These are phyloP conservation scores for Calliphora vomitoria DNA, from an alignment of 2,888 invertebrate species.

Conservation along the genomic window DNA sequence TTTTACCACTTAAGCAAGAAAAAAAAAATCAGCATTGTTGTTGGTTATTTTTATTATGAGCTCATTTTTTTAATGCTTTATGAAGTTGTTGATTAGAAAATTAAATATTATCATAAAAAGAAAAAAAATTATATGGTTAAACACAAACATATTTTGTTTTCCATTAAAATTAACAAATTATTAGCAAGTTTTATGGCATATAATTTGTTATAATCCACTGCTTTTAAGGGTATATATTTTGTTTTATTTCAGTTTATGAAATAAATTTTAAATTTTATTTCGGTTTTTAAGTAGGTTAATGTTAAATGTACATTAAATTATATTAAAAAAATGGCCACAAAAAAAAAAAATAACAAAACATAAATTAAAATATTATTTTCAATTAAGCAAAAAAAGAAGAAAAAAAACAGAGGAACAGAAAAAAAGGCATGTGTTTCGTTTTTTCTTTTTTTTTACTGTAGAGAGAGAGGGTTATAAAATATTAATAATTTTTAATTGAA, in stretches of 20 bases:
- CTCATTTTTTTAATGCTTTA: slow-evolving; percentile 39
- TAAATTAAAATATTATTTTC: slow-evolving; percentile 54
- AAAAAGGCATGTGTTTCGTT: not conserved
- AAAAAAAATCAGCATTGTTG: not conserved
- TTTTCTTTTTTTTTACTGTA: not conserved
- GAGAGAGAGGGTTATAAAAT: not conserved
- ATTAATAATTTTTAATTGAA: slow-evolving; percentile 42
- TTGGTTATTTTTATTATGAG: slow-evolving; percentile 42
- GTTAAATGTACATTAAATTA: slow-evolving; percentile 56
- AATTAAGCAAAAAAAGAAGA: slow-evolving; percentile 59
- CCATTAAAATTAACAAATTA: slow-evolving; percentile 36
- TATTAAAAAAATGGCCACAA: slow-evolving; percentile 5
- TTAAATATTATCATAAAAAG: slow-evolving; percentile 58
- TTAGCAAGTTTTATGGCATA: slow-evolving; percentile 48
- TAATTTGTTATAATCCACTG: slow-evolving; percentile 39
- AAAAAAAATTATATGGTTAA: not conserved
- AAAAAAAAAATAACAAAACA: slow-evolving; percentile 51
- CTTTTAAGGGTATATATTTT: too few species aligned
- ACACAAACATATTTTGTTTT: not conserved
- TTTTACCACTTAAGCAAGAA: slow-evolving; percentile 11
- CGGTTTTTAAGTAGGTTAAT: slow-evolving; percentile 60
- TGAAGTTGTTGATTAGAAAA: slow-evolving; percentile 68
- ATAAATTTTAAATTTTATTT: not conserved
- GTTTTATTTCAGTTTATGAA: not conserved
- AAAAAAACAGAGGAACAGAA: not conserved